A percentile compares a stretch with the other conserved stretches of the same genome.
These are phyloP conservation scores for Vireo griseus DNA, from an alignment of 2,797 vertebrate species.

Conservation along the genomic window DNA sequence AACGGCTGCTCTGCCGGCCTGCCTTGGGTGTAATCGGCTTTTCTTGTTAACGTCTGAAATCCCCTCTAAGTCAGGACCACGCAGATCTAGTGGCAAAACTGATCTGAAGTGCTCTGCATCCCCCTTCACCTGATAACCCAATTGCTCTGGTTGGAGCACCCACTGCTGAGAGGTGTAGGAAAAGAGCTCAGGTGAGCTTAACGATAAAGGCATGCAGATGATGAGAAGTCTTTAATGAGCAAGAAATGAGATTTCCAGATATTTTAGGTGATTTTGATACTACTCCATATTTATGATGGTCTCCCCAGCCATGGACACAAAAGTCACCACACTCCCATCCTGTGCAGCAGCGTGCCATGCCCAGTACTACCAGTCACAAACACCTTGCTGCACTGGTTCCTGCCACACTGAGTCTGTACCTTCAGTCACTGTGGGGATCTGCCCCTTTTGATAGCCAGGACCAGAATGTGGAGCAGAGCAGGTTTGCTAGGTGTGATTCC, in stretches of 20 bases:
- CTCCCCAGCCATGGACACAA: not conserved
- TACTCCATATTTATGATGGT: not conserved
- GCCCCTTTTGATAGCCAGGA: not conserved
- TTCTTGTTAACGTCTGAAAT: slow-evolving; percentile 53
- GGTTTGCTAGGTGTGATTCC: not conserved
- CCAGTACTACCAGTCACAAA: not conserved
- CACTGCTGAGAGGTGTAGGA: not conserved
- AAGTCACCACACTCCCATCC: not conserved
- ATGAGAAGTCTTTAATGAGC: not conserved
- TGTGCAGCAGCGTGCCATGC: not conserved
- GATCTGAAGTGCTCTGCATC: not conserved
- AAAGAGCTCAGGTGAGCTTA: not conserved
- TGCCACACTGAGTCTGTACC: accelerated
- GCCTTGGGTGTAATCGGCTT: slow-evolving; percentile 30
- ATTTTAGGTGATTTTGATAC: not conserved
- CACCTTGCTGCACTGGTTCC: not conserved
- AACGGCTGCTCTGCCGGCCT: not conserved
- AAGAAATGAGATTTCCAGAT: not conserved
- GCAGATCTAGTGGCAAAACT: not conserved
- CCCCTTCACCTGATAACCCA: not conserved
- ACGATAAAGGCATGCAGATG: not conserved
- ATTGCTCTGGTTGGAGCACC: not conserved
- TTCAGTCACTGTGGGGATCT: not conserved
- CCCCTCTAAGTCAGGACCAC: slow-evolving; percentile 3
- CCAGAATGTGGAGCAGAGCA: not conserved